Conservation (phyloP, 2,113 vertebrate genomes). For the Actenoides lindsayi region DNA sequence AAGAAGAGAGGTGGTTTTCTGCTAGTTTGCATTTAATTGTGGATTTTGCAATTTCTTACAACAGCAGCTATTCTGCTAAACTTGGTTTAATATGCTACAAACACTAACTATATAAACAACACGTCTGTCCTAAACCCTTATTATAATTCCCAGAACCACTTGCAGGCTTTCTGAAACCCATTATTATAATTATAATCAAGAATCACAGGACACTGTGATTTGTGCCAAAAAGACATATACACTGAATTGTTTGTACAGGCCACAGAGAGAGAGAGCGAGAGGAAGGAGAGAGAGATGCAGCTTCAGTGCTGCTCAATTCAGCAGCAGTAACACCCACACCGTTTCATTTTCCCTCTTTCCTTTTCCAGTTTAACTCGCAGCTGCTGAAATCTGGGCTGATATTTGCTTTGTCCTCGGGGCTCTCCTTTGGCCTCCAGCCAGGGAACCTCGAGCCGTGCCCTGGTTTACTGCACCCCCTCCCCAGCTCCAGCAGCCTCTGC, state of each 20-base stretch:
- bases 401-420: not conserved
- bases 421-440: not conserved
- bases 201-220: conserved; percentile 76
- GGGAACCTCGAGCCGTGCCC: not conserved
- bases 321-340: not conserved
- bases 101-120: conserved; percentile 71
- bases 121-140: conserved; percentile 65
- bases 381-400: not conserved
- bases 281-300: not conserved
- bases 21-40: conserved; percentile 59
- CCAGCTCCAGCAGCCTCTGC: not conserved
- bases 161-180: conserved; percentile 74
- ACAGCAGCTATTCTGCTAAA: conserved; percentile 55
- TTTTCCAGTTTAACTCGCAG: conserved; percentile 5
- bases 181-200: conserved; percentile 82
- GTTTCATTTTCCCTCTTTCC: conserved; percentile 15
- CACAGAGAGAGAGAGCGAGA: not conserved
- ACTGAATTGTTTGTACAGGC: conserved; percentile 46
- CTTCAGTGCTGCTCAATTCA: conserved; percentile 3
- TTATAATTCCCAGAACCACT: conserved; percentile 75
- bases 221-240: conserved; percentile 73
- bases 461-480: not conserved
- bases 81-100: conserved; percentile 72
- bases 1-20: not conserved
- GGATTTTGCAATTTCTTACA: conserved; percentile 66